Conservation (phyloP, 2,888 invertebrate species). For the Idaea aversata region DNA sequence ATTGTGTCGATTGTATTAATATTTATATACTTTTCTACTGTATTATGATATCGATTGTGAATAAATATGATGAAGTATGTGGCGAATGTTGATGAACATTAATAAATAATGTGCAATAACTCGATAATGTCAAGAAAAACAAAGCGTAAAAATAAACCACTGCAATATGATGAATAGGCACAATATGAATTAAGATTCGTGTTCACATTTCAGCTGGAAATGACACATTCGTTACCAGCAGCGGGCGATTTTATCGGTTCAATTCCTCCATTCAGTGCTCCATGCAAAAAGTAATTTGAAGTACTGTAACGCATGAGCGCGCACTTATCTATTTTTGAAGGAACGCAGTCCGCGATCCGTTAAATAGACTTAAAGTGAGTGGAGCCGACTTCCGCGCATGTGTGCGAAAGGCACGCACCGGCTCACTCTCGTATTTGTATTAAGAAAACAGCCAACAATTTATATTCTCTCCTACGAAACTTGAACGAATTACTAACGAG, state of each 20-base stretch:
- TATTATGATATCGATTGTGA: too few relatives aligned
- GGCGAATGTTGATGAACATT: not conserved
- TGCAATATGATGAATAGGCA: slow-evolving; percentile 43
- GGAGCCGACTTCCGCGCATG: slow-evolving; percentile 70
- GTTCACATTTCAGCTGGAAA: slow-evolving; percentile 64
- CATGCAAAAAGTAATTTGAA: slow-evolving; percentile 76
- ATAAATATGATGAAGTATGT: too few relatives aligned
- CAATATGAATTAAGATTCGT: slow-evolving; percentile 53
- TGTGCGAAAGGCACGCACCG: slow-evolving; percentile 63
- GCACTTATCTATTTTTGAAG: slow-evolving; percentile 70
- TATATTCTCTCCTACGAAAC: slow-evolving; percentile 41
- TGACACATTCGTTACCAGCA: slow-evolving; percentile 72
- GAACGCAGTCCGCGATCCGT: slow-evolving; percentile 68
- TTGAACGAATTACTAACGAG: slow-evolving; percentile 26
- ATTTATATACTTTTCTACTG: too few relatives aligned
- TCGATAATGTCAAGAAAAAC: slow-evolving; percentile 8
- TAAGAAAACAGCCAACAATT: slow-evolving; percentile 51
- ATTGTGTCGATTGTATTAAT: too few relatives aligned
- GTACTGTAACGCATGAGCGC: slow-evolving; percentile 66
- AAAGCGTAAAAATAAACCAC: slow-evolving; percentile 27
- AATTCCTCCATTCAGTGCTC: slow-evolving; percentile 69
- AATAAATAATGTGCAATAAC: slow-evolving; percentile 16
- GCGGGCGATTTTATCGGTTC: slow-evolving; percentile 69
- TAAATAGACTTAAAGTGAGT: slow-evolving; percentile 70
- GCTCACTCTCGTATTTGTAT: slow-evolving; percentile 52